These are phyloP conservation scores for Leptinotarsa defecta DNA, from an alignment of 1,140 invertebrate genomes.

Conservation along the genomic window DNA sequence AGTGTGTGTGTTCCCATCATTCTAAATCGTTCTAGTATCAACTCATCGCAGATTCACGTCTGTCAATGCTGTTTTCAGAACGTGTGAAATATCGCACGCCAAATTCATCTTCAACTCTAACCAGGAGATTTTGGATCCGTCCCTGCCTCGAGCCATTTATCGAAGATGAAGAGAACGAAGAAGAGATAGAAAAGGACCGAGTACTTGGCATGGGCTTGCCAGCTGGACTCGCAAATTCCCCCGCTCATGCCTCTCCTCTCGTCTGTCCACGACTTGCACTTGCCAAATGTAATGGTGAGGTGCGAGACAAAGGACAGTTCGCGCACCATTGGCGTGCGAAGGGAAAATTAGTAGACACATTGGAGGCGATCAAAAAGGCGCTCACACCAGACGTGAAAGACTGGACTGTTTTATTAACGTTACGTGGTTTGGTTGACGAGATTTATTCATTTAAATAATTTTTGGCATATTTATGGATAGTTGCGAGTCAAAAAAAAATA, in stretches of 20 bases:
- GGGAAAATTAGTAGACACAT: no score
- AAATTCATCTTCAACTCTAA: not conserved
- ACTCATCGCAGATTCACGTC: no score
- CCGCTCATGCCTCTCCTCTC: conserved; percentile 24
- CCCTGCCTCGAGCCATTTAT: not conserved
- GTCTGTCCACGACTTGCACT: conserved; percentile 40
- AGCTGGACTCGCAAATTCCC: conserved; percentile 54
- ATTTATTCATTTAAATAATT: no score
- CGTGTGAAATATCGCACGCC: not conserved
- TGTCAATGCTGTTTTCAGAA: no score
- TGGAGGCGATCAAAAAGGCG: no score
- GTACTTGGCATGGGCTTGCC: conserved; percentile 51
- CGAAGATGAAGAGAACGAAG: not conserved
- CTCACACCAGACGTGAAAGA: no score
- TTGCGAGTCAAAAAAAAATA: no score
- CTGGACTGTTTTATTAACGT: no score
- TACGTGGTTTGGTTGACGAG: no score
- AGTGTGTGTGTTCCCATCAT: no score
- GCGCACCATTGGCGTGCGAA: conserved; percentile 11
- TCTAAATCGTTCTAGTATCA: no score
- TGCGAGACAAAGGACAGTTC: conserved; percentile 31
- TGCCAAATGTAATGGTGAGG: conserved; percentile 49
- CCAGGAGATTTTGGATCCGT: not conserved
- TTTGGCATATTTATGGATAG: no score
- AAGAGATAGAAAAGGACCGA: conserved; percentile 9